Conservation (phyloP, 2,888 invertebrate species). For the Athripsodes cinereus region DNA sequence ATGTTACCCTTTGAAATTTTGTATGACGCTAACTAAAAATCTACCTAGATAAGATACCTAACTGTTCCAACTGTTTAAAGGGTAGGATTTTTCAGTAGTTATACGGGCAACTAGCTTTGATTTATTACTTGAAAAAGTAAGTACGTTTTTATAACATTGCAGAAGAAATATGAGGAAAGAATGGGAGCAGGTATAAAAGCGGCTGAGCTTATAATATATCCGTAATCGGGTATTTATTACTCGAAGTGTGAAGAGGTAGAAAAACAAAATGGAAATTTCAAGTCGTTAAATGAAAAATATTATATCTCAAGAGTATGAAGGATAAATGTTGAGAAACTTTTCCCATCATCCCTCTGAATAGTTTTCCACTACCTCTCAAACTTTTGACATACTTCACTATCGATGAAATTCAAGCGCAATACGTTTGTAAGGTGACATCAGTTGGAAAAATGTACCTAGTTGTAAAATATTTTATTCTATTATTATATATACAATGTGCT, state of each 20-base stretch:
- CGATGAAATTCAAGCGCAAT: too few relatives aligned
- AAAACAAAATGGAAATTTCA: slow-evolving; percentile 2
- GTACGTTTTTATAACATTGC: background rate
- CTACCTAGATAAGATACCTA: too few relatives aligned
- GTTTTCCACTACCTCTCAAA: background rate
- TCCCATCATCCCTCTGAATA: background rate
- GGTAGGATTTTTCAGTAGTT: background rate
- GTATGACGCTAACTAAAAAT: too few relatives aligned
- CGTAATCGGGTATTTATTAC: background rate
- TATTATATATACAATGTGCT: too few relatives aligned
- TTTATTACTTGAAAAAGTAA: background rate
- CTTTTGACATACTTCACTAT: background rate
- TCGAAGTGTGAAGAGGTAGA: background rate
- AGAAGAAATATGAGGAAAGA: background rate
- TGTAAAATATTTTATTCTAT: too few relatives aligned
- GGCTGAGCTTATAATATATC: background rate
- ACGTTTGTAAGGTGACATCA: too few relatives aligned
- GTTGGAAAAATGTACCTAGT: too few relatives aligned
- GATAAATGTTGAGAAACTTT: background rate
- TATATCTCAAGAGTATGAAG: background rate
- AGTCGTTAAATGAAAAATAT: background rate
- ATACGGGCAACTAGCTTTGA: background rate
- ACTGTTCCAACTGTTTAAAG: too few relatives aligned
- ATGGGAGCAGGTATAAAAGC: background rate
- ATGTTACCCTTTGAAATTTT: too few relatives aligned